Evolutionary conservation across 2,113 vertebrate genomes (phyloP), one percentile per base, ranked within the genome.

Genomic region (Meriones unguiculatus): DNA sequence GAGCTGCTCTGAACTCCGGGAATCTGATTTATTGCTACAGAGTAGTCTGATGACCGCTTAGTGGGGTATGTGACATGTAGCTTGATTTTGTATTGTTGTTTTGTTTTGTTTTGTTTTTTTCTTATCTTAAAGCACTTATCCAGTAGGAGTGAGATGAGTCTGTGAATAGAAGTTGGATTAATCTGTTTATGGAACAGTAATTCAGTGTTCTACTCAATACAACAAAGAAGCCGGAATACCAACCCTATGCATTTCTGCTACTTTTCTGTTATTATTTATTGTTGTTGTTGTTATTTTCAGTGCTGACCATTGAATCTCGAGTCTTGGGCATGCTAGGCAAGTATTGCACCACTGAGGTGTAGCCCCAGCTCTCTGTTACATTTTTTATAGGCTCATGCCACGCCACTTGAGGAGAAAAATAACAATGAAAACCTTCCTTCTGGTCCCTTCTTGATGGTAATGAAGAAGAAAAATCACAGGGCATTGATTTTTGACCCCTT

Each of bases 41-140:
- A 95, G 76, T 91, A 88, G 62, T 96, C 84, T 98, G 91, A 97
- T 90, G 90, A 96, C 93, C 95, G 93, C 82, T 97, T 97, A 96
- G 95, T 91, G 92, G 84, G 57, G 62, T 93, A 85, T 91, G 96
- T 62, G 85, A 78, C 89, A 62, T 77, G 73, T 97, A 97, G 97
- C 97, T 97, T 90, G 97, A 97, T 97, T 97, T 97, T 38, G 59
- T 88, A 81, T 72, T 94, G 76, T 0, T 54, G 89, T 69, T 69
- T 73, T 32, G 1, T 69, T 35, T 35, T 69, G 46, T 69, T 6
- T 15, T 69, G 10, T 9, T 95, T 96, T 95, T 93, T 92, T 82
- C 95, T 97, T 97, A 97, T 98, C 96, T 97, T 97, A 90, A 92
- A 88, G 90, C 87, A 82, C 89, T 97, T 96, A 96, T n/a, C 95